Evolutionary conservation across 92 coral and sea anemone species (phyloP).

Genomic region (Isaurus tuberculatus): DNA sequence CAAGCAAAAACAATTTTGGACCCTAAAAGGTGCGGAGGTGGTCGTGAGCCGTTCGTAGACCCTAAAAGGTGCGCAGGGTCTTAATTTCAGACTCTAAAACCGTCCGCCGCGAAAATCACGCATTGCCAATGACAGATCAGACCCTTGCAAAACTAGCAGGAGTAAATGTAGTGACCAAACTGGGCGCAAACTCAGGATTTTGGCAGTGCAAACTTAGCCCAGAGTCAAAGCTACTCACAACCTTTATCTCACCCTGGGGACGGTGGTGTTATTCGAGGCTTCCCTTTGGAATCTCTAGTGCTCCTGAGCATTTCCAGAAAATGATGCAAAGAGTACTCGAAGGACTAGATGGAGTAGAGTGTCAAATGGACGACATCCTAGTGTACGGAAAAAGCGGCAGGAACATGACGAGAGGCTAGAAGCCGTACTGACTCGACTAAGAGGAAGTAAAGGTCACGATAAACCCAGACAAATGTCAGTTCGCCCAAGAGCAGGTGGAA

Average conservation of each 20-base stretch:
- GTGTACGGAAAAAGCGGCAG: conserved; percentile 55
- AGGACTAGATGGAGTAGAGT: conserved; percentile 64
- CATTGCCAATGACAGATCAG: conserved; percentile 74
- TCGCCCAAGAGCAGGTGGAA: conserved; percentile 54
- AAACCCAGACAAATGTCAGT: conserved; percentile 68
- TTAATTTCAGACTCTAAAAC: too few relatives aligned
- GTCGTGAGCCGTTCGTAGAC: too few relatives aligned
- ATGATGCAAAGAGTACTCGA: conserved; percentile 64
- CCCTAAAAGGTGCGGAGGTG: too few relatives aligned
- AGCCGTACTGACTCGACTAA: conserved; percentile 47
- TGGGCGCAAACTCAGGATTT: conserved; percentile 75
- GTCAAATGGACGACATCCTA: conserved; percentile 74
- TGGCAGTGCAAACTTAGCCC: conserved; percentile 72
- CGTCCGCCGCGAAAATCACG: conserved; percentile 68
- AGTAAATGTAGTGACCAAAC: conserved; percentile 69
- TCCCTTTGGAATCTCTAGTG: conserved; percentile 75
- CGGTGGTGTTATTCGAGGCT: conserved; percentile 63
- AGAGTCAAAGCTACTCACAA: conserved; percentile 57
- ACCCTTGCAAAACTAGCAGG: conserved; percentile 78
- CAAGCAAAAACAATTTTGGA: too few relatives aligned
- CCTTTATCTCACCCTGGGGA: conserved; percentile 79
- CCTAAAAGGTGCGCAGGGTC: too few relatives aligned
- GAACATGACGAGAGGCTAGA: conserved; percentile 66
- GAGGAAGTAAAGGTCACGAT: conserved; percentile 56
- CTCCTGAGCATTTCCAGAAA: conserved; percentile 76